A percentile compares a stretch with the other conserved stretches of the same genome.
Conservation (phyloP, 2,113 vertebrate genomes). For the Sander lucioperca region DNA sequence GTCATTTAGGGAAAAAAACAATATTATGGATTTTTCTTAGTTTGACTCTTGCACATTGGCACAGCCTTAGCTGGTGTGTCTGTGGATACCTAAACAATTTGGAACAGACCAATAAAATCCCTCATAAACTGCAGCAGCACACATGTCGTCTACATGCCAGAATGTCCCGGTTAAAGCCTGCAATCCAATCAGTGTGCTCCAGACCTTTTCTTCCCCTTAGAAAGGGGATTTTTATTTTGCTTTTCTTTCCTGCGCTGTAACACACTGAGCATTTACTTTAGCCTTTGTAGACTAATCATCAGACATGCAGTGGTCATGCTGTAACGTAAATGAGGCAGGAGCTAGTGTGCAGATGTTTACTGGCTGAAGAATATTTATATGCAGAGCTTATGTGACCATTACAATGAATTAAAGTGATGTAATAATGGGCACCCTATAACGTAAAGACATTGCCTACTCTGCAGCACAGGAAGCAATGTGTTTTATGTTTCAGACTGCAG, state of each 20-base stretch:
- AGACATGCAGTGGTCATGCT: background rate
- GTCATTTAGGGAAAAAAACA: too few species aligned
- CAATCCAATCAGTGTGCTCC: background rate
- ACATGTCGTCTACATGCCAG: background rate
- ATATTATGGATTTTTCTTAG: background rate
- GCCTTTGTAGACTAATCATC: background rate
- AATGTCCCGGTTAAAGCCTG: background rate
- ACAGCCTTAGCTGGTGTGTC: background rate
- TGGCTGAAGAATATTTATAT: background rate
- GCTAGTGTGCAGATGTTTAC: background rate
- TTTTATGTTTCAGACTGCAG: background rate
- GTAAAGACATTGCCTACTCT: background rate
- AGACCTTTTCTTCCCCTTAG: background rate
- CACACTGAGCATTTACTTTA: background rate
- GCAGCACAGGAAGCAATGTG: background rate
- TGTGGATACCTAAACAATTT: background rate
- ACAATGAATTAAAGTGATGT: conserved; percentile 5
- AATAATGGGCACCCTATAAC: background rate
- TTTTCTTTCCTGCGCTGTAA: background rate
- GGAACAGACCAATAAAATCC: background rate
- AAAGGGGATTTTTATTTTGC: background rate
- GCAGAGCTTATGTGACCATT: background rate
- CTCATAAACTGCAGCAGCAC: background rate
- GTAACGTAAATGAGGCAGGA: conserved; percentile 8
- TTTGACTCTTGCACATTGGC: too few species aligned